These are phyloP conservation scores for Parasteatoda tepidariorum DNA, from an alignment of 1,140 invertebrate genomes.

Conservation along the genomic window DNA sequence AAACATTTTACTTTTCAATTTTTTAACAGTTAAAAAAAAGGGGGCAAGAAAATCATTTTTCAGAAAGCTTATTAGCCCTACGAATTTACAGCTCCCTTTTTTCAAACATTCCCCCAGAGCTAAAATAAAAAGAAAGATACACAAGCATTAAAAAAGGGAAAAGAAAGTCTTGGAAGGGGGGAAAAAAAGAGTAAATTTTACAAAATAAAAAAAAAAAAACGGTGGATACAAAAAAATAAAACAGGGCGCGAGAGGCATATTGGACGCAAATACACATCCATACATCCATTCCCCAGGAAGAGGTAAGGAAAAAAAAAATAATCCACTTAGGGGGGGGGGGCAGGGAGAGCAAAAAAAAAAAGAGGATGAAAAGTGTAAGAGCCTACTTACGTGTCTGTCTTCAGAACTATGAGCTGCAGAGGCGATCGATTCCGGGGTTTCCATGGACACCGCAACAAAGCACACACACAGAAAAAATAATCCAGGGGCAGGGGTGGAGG, in stretches of 20 bases:
- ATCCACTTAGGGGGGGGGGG: slow-evolving; percentile 58
- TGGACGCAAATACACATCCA: slow-evolving; percentile 57
- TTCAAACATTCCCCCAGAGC: not conserved
- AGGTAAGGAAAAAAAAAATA: slow-evolving; percentile 46
- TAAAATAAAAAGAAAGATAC: slow-evolving; percentile 42
- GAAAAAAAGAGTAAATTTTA: slow-evolving; percentile 38
- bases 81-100: not conserved
- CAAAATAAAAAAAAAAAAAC: slow-evolving; percentile 29
- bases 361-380: slow-evolving; percentile 58
- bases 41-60: not conserved
- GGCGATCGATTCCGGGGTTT: slow-evolving; percentile 37
- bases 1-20: no score
- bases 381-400: slow-evolving; percentile 64
- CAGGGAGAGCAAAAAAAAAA: slow-evolving; percentile 39
- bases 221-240: not conserved
- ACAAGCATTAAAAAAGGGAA: not conserved
- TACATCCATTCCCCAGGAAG: slow-evolving; percentile 29
- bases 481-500: slow-evolving; percentile 30
- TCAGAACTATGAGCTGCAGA: slow-evolving; percentile 63
- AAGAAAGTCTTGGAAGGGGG: not conserved
- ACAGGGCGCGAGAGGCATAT: slow-evolving; percentile 49
- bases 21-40: no score
- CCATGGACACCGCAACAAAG: slow-evolving; percentile 43
- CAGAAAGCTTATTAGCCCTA: not conserved
- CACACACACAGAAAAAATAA: slow-evolving; percentile 35